Base-by-base conservation (phyloP, 2,113 vertebrate genomes). In the Mungos mungo region DNA sequence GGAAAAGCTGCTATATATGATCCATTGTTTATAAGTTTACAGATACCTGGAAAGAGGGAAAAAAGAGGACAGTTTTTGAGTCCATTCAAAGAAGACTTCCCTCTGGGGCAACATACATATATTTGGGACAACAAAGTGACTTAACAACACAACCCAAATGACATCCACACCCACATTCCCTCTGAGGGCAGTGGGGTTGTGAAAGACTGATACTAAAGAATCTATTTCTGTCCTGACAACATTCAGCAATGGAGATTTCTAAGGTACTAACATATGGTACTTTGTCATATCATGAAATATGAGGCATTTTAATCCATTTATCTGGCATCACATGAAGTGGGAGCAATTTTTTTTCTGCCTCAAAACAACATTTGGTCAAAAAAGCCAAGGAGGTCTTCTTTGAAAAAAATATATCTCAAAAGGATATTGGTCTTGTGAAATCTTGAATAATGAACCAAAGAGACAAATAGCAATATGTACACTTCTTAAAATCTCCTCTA, bases 1-100 rank as follows among this genome's bases (percentile, higher is more conserved):
- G 99, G 99, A 98, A 99, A 99, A 11, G 99, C 99, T 96, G 99
- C 99, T 98, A 99, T 99, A 31, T 99, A 99, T 0, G 99, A 99
- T 92, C 99, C 99, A 97, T 99, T 99, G 97, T 98, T 99, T 97
- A 99, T 98, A 95, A 99, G 98, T 50, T 99, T 99, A 97, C 99
- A 99, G 97, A 99, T 99, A 98, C 99, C 99, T 99, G 95, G 82
- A 96, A 96, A 97, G 71, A 98, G 94, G 94, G 96, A 89, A 97
- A 96, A 87, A 97, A 96, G 68, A 96, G 47, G 88, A 0, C 15
- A 83, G 47, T 47, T 90, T 5, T 35, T 89, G 2, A 71, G 57
- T 96, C 47, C 93, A 7, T 77, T 96, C 90, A 74, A 87, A 27
- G 10, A 87, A 82, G 11, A 52, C 6, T 63, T 92, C 63, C 21